Percentiles rank a stretch among this genome's conserved stretches.
phyloP scores from a whole-genome alignment of 1,140 invertebrate genomes.

The Callitettix versicolor region DNA sequence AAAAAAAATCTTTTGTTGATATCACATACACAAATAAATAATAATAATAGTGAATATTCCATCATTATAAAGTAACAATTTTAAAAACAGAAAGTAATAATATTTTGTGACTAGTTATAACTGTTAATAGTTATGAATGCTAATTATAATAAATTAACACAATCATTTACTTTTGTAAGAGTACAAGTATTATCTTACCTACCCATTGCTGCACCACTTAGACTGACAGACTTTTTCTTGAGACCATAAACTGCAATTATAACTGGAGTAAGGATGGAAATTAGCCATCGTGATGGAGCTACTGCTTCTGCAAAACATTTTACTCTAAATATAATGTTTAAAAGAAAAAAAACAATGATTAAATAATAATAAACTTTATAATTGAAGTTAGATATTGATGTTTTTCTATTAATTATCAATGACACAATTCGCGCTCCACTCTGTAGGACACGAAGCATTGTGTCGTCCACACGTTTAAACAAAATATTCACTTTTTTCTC shows the following conservation, averaged over 20 bases:
- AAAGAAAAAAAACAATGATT: neutral
- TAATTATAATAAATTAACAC: too few species aligned
- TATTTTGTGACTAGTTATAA: too few species aligned
- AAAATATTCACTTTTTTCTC: neutral
- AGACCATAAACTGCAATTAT: slow-evolving; percentile 53
- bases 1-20: too few species aligned
- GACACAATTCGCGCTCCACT: neutral
- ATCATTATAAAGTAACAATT: neutral
- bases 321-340: neutral
- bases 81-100: too few species aligned
- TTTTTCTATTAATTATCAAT: neutral
- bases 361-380: neutral
- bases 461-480: neutral
- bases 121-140: too few species aligned
- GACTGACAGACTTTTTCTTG: slow-evolving; percentile 51
- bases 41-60: neutral
- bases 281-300: slow-evolving; percentile 61
- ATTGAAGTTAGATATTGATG: neutral
- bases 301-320: slow-evolving; percentile 46
- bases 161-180: too few species aligned
- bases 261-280: slow-evolving; percentile 56
- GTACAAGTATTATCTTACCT: slow-evolving; percentile 18
- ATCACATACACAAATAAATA: neutral
- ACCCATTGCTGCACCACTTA: slow-evolving; percentile 61
- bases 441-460: too few species aligned